These are phyloP conservation scores for Mohoua ochrocephala DNA, from an alignment of 2,113 vertebrate genomes.

Conservation along the genomic window DNA sequence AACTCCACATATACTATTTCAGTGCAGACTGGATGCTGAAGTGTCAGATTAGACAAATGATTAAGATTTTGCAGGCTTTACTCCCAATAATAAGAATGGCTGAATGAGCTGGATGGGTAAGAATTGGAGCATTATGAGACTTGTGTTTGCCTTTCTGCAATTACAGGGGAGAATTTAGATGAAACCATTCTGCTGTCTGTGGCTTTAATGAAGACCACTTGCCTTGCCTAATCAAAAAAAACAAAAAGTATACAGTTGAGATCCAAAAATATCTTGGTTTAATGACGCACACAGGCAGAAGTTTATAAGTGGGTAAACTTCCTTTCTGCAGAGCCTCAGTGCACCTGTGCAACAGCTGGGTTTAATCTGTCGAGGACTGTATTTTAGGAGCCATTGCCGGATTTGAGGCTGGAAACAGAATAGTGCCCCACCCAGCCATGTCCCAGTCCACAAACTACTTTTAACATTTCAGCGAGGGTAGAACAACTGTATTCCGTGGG, in stretches of 20 bases:
- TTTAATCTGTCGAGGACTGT: neutral
- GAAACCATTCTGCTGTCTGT: neutral
- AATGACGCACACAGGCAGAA: constrained; percentile 30
- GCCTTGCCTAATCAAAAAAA: constrained; percentile 48
- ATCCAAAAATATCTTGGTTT: constrained; percentile 35
- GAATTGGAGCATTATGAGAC: neutral
- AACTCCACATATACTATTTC: neutral
- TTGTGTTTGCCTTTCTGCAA: constrained; percentile 13
- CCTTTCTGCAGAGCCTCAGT: neutral
- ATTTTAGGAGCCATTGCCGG: neutral
- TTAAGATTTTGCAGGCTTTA: neutral
- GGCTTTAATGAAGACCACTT: constrained; percentile 48
- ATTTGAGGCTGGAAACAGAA: constrained; percentile 27
- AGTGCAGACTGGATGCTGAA: neutral
- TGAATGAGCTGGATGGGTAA: neutral
- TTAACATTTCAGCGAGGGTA: constrained; percentile 9
- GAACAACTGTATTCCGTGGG: constrained; percentile 29
- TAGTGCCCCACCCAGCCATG: constrained; percentile 41
- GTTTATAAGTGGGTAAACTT: constrained; percentile 21
- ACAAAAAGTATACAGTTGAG: neutral
- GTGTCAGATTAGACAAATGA: neutral
- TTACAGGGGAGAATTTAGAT: neutral
- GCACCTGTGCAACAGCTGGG: constrained; percentile 62
- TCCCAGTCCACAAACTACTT: constrained; percentile 23
- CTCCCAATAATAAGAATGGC: neutral